Percentiles rank a stretch among this genome's conserved stretches.
phyloP scores from a whole-genome alignment of 64 coral and sea anemone genomes.

The Orbicella faveolata region DNA sequence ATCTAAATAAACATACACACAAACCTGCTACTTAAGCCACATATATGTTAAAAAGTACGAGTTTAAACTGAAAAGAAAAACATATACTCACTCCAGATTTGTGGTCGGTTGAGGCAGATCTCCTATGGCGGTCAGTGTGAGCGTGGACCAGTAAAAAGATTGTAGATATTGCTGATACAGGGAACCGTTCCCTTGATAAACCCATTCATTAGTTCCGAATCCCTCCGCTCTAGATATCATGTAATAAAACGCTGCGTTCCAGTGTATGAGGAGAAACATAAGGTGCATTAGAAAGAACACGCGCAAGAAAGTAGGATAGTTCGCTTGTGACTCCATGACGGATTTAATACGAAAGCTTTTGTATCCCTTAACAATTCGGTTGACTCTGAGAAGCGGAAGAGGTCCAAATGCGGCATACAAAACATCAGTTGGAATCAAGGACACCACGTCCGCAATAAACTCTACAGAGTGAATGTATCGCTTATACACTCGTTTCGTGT shows the following conservation, averaged over 20 bases:
- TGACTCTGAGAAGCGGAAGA: slow-evolving; percentile 76
- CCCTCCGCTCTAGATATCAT: slow-evolving; percentile 86
- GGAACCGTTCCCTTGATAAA: slow-evolving; percentile 86
- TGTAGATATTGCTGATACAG: slow-evolving; percentile 94
- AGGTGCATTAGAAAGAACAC: slow-evolving; percentile 96
- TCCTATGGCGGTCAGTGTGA: slow-evolving; percentile 92
- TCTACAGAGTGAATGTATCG: slow-evolving; percentile 54
- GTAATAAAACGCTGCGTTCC: slow-evolving; percentile 93
- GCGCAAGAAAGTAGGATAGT: slow-evolving; percentile 83
- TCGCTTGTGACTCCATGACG: slow-evolving; percentile 84
- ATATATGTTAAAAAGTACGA: not conserved
- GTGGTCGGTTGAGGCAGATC: slow-evolving; percentile 82
- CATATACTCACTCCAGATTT: slow-evolving; percentile 84
- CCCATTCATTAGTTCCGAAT: slow-evolving; percentile 94
- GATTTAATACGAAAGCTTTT: slow-evolving; percentile 87
- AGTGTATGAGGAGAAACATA: slow-evolving; percentile 94
- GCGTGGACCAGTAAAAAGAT: slow-evolving; percentile 94
- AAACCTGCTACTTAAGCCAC: not conserved
- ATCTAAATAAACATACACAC: slow-evolving; percentile 5
- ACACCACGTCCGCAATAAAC: slow-evolving; percentile 76
- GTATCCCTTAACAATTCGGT: slow-evolving; percentile 84
- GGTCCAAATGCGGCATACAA: slow-evolving; percentile 66
- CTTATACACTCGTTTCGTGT: slow-evolving; percentile 52
- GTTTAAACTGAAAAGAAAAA: not conserved
- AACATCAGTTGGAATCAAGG: slow-evolving; percentile 82